phyloP scores from a whole-genome alignment of 2,797 vertebrate species.

The Rhincodon typus region DNA sequence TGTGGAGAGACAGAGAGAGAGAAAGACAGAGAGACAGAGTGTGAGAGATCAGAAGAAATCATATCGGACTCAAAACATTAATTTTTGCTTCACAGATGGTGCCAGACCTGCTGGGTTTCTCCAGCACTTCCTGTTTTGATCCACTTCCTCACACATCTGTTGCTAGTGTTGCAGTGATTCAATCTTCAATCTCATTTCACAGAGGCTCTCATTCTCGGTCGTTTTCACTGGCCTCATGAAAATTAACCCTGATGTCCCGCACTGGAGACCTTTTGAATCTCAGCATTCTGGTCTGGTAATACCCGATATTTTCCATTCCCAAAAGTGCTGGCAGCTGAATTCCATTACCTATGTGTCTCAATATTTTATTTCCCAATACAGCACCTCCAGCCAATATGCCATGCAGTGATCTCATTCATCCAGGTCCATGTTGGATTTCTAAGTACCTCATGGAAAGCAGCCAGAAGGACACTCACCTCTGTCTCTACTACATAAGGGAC shows the following conservation, averaged over 20 bases:
- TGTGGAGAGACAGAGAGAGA: too few species aligned
- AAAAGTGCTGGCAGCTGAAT: background rate
- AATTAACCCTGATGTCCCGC: background rate
- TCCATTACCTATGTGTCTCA: background rate
- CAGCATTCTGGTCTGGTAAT: background rate
- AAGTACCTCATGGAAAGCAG: background rate
- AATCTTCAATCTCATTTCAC: background rate
- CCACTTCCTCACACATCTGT: background rate
- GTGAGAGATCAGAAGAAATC: too few species aligned
- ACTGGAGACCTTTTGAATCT: background rate
- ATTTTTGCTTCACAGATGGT: too few species aligned
- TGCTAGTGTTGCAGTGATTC: background rate
- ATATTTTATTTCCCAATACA: background rate
- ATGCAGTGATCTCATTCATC: too few species aligned
- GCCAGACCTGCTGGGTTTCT: too few species aligned
- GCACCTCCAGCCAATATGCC: background rate
- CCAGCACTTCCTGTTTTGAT: too few species aligned
- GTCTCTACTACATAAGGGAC: conserved; percentile 45
- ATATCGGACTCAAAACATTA: too few species aligned
- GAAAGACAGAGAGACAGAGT: too few species aligned
- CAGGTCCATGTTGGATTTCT: background rate
- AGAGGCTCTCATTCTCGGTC: too few species aligned
- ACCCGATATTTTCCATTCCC: background rate
- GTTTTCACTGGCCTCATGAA: background rate
- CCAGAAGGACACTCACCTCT: background rate